These are phyloP conservation scores for Lytechinus variegatus DNA, from an alignment of 35 echinoderm and acorn worm genomes.

Conservation along the genomic window DNA sequence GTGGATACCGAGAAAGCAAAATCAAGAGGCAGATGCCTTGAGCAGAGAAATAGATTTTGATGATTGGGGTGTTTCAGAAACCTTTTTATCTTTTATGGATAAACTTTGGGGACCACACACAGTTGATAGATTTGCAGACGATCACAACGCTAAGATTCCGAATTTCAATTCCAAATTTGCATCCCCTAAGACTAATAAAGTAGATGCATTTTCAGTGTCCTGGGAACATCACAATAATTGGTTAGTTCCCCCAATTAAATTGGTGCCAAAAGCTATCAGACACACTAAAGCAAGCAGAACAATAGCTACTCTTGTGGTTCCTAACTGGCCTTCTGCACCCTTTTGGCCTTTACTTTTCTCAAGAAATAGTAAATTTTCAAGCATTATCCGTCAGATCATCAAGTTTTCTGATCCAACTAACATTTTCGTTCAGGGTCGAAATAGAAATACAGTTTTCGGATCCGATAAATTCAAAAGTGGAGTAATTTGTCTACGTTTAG, in stretches of 20 bases:
- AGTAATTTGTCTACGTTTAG: no score
- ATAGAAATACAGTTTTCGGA: neutral
- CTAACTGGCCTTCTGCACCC: conserved; percentile 36
- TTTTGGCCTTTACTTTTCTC: conserved; percentile 29
- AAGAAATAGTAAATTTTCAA: neutral
- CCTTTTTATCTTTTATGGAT: conserved; percentile 52
- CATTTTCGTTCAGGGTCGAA: neutral
- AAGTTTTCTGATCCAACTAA: neutral
- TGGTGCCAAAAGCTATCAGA: neutral
- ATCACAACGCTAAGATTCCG: conserved; percentile 20
- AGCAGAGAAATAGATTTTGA: conserved; percentile 49
- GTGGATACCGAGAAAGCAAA: conserved; percentile 36
- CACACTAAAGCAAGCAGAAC: neutral
- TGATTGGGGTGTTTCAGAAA: conserved; percentile 55
- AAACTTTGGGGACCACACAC: conserved; percentile 54
- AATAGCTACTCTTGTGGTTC: conserved; percentile 24
- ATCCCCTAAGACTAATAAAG: neutral
- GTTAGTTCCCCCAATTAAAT: conserved; percentile 26
- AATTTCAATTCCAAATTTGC: conserved; percentile 45
- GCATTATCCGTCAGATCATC: neutral
- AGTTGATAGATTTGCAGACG: conserved; percentile 48
- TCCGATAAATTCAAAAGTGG: no score
- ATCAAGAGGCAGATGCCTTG: neutral
- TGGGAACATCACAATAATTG: conserved; percentile 44
- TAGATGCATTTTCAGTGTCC: neutral